A percentile compares a stretch with the other conserved stretches of the same genome.
phyloP scores from a whole-genome alignment of 2,113 vertebrate species.

The Crotalus viridis region DNA sequence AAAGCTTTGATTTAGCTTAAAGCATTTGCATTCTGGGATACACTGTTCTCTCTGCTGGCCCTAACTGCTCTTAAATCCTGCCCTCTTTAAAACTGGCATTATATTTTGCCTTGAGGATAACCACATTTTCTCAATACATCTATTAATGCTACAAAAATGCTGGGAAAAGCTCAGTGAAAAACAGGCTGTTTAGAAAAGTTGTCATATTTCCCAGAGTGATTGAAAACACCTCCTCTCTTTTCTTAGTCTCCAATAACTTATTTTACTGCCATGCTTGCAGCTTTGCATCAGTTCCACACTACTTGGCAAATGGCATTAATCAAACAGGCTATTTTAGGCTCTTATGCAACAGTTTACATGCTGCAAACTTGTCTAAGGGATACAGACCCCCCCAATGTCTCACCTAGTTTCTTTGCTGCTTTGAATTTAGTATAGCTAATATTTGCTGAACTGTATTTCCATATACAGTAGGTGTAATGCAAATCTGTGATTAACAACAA shows the following conservation, averaged over 20 bases:
- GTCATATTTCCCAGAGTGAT: conserved; percentile 50
- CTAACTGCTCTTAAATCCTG: conserved; percentile 26
- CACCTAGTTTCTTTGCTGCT: conserved; percentile 6
- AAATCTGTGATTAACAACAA: not conserved
- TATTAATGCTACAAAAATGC: conserved; percentile 52
- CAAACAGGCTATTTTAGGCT: conserved; percentile 55
- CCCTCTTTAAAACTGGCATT: conserved; percentile 38
- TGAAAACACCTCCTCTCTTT: conserved; percentile 45
- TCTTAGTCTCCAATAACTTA: conserved; percentile 47
- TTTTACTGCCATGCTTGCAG: conserved; percentile 57
- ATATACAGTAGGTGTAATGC: no score
- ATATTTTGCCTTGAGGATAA: conserved; percentile 50
- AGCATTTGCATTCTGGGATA: not conserved
- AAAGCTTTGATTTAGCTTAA: conserved; percentile 14
- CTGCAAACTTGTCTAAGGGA: conserved; percentile 51
- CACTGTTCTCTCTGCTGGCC: conserved; percentile 6
- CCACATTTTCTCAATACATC: conserved; percentile 54
- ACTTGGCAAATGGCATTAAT: conserved; percentile 54
- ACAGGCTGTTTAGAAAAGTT: conserved; percentile 48
- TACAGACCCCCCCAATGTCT: conserved; percentile 17
- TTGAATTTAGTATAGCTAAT: not conserved
- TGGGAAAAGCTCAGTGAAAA: conserved; percentile 64
- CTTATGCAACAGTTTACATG: conserved; percentile 54
- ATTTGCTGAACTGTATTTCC: not conserved
- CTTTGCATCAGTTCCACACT: conserved; percentile 47